These are phyloP conservation scores for Nautilus pompilius DNA, from an alignment of 1,140 invertebrate species.

Conservation along the genomic window DNA sequence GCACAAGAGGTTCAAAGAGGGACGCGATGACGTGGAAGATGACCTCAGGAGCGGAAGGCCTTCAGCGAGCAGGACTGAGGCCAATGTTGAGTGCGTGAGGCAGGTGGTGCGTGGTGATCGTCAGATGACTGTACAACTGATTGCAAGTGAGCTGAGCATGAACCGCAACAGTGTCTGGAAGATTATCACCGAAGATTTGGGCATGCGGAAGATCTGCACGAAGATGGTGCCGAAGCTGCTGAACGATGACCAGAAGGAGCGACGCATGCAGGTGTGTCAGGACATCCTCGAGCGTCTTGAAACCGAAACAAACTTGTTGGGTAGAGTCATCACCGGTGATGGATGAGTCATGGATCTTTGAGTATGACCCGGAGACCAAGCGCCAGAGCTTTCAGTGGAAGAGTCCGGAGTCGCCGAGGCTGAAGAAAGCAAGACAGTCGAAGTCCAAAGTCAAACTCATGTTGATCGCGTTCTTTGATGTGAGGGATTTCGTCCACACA, in stretches of 20 bases:
- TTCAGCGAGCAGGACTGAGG: no score
- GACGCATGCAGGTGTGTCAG: not conserved
- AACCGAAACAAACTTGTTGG: not conserved
- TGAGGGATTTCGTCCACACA: not conserved
- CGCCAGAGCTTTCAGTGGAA: not conserved
- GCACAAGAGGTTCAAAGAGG: no score
- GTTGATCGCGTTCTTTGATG: not conserved
- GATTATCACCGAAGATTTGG: not conserved
- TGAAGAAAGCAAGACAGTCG: not conserved
- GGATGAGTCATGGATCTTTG: not conserved
- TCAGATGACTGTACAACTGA: no score
- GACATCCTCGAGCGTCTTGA: not conserved
- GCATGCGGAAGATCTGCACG: not conserved
- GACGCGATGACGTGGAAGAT: no score
- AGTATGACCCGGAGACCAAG: not conserved
- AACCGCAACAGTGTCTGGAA: not conserved
- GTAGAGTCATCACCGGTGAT: not conserved
- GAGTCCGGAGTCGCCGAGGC: not conserved
- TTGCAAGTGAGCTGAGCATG: no score
- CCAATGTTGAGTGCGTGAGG: no score
- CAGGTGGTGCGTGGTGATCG: no score
- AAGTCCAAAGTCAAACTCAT: not conserved
- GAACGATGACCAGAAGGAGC: not conserved
- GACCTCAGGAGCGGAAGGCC: no score
- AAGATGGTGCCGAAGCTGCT: not conserved